Percentiles rank a stretch among this genome's conserved stretches.
Evolutionary conservation across 2,888 invertebrate species (phyloP).

Genomic region (Dioctria linearis): DNA sequence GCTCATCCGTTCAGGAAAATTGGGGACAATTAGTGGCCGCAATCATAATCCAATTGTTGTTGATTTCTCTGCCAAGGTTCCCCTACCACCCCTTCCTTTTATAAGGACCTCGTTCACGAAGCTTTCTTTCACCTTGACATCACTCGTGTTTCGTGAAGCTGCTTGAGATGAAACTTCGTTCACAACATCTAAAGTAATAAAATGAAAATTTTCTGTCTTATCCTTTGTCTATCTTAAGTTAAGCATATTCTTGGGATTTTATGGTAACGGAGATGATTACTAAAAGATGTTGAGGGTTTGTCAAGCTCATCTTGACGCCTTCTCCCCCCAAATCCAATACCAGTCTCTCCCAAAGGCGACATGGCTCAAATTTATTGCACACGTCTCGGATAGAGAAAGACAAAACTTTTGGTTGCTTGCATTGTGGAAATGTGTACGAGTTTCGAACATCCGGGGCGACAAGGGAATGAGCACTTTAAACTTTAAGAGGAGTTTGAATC

Average conservation of each 20-base stretch:
- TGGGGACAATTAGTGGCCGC: constrained; percentile 47
- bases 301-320: constrained; percentile 33
- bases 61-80: constrained; percentile 13
- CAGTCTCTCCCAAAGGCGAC: constrained; percentile 21
- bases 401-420: constrained; percentile 47
- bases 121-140: constrained; percentile 33
- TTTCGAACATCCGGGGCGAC: constrained; percentile 2
- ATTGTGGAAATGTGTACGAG: constrained; percentile 35
- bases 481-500: constrained; percentile 4
- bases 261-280: constrained; percentile 50
- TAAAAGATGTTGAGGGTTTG: constrained; percentile 50
- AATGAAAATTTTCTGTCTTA: constrained; percentile 51
- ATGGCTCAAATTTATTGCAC: constrained; percentile 45
- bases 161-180: constrained; percentile 26
- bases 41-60: constrained; percentile 45
- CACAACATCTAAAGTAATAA: constrained; percentile 49
- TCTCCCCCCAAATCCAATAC: background rate
- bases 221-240: constrained; percentile 47
- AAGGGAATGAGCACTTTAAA: background rate
- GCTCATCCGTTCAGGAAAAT: constrained; percentile 5
- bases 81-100: background rate
- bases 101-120: too few species aligned
- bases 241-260: constrained; percentile 48
- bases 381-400: constrained; percentile 43
- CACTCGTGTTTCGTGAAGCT: constrained; percentile 10